Evolutionary conservation across 2,888 invertebrate genomes (phyloP), one percentile per base, ranked within the genome.

Genomic region (Liodrosophila aerea): DNA sequence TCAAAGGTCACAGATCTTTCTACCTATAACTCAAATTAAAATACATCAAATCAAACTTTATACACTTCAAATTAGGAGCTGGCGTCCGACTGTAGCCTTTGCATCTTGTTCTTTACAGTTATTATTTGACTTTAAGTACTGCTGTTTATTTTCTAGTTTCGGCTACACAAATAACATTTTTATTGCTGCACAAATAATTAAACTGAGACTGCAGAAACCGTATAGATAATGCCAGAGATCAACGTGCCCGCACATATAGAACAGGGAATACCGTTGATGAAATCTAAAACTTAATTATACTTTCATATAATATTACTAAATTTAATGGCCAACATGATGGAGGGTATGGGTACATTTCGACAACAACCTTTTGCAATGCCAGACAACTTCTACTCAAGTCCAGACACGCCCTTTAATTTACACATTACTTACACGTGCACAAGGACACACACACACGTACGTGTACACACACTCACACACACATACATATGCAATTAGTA

Each of bases 391-490:
- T 41, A 9, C 52, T 34, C 8, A 37, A 47, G 43, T 45, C 31
- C 37, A 18, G 64, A 34, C 60, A 76, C 62, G 52, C 58, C 76
- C 52, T 47, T 58, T 50, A 30, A 65, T 64, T 60, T 62, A 47
- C 40, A 43, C 33, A 49, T 50, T 13, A 40, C 27, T 34, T 16
- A 11, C 47, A 40, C 39, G 40, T 40, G 43, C 40, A 51, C 33
- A 29, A 31, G 37, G 41, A 41, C 45, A 43, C 39, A 59, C 27
- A 44, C 13, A 54, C 33, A 63, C 9, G 41, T 12, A 41, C 9
- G 43, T 16, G 52, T 12, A 54, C 33, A 63, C 9, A 45, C 15
- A 41, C 9, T 43, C 16, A 54, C 47, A 54, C 37, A 47, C 46
- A 37, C 27, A 53, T 46, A 47, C 33, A 39, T 3, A 16, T 13